phyloP scores from a whole-genome alignment of 1,140 invertebrate species.

The Halictus rubicundus region DNA sequence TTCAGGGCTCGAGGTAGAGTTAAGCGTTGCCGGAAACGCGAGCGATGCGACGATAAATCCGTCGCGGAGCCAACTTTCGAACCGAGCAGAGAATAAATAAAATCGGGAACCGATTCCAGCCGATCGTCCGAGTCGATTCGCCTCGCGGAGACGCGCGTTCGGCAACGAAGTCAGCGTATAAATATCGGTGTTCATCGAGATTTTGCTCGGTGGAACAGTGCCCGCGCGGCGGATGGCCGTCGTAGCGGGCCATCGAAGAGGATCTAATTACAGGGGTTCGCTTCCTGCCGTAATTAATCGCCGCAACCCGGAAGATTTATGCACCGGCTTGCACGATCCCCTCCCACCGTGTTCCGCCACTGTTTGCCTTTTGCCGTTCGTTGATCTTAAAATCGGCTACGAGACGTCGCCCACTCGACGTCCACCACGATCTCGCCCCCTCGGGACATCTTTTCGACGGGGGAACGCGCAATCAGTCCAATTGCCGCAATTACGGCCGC shows the following conservation, averaged over 20 bases:
- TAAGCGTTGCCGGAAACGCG: constrained; percentile 16
- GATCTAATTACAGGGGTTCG: constrained; percentile 70
- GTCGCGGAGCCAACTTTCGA: not conserved
- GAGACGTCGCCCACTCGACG: not conserved
- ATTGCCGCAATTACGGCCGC: constrained; percentile 21
- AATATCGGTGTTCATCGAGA: constrained; percentile 25
- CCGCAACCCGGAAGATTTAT: constrained; percentile 64
- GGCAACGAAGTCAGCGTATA: constrained; percentile 7
- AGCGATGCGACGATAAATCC: constrained; percentile 3
- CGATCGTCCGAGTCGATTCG: not conserved
- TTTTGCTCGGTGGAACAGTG: constrained; percentile 48
- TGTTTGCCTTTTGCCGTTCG: constrained; percentile 37
- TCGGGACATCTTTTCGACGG: not conserved
- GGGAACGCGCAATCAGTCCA: constrained; percentile 15
- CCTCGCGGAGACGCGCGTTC: not conserved
- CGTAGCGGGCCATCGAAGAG: constrained; percentile 58
- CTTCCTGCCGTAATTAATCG: constrained; percentile 72
- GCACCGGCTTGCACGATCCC: constrained; percentile 24
- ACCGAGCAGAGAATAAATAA: not conserved
- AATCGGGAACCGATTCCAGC: not conserved
- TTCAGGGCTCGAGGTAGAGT: not conserved
- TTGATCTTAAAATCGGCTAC: not conserved
- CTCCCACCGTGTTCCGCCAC: constrained; percentile 4
- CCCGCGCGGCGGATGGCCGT: constrained; percentile 50
- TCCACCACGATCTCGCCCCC: constrained; percentile 1